phyloP scores from a whole-genome alignment of 2,797 vertebrate species.

The Helicolenus hilgendorfi region DNA sequence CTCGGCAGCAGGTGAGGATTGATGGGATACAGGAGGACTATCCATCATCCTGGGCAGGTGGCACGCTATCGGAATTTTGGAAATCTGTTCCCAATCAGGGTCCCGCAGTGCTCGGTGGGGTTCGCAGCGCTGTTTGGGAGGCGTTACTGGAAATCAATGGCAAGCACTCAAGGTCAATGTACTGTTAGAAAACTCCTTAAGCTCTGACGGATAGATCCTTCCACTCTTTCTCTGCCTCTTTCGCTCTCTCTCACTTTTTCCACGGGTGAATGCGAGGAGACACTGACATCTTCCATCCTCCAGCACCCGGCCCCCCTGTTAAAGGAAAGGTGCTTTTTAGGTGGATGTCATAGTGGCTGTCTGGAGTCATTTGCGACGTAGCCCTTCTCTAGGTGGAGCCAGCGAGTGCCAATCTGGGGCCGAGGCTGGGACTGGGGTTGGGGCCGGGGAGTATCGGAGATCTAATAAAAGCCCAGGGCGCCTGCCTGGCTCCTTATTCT shows the following conservation, averaged over 20 bases:
- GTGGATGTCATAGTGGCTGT: slow-evolving; percentile 86
- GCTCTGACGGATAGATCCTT: slow-evolving; percentile 96
- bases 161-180: slow-evolving; percentile 99
- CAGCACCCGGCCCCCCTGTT: slow-evolving; percentile 84
- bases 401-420: slow-evolving; percentile 83
- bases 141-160: slow-evolving; percentile 99
- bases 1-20: slow-evolving; percentile 95
- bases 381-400: slow-evolving; percentile 81
- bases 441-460: slow-evolving; percentile 88
- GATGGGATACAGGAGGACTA: slow-evolving; percentile 95
- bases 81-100: slow-evolving; percentile 99
- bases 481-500: slow-evolving; percentile 90
- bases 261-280: slow-evolving; percentile 92
- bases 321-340: slow-evolving; percentile 87
- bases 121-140: slow-evolving; percentile 95
- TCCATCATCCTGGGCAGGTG: slow-evolving; percentile 98
- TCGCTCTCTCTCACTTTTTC: slow-evolving; percentile 76
- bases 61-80: slow-evolving; percentile 98
- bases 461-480: slow-evolving; percentile 90
- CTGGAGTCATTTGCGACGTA: slow-evolving; percentile 85
- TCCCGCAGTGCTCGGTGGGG: slow-evolving; percentile 92
- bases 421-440: slow-evolving; percentile 76
- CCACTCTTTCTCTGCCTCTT: slow-evolving; percentile 56
- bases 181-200: slow-evolving; percentile 99
- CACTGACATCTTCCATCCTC: slow-evolving; percentile 92